Percentiles rank a stretch among this genome's conserved stretches.
Evolutionary conservation across 2,797 vertebrate species (phyloP).

Genomic region (Phataginus tricuspis): DNA sequence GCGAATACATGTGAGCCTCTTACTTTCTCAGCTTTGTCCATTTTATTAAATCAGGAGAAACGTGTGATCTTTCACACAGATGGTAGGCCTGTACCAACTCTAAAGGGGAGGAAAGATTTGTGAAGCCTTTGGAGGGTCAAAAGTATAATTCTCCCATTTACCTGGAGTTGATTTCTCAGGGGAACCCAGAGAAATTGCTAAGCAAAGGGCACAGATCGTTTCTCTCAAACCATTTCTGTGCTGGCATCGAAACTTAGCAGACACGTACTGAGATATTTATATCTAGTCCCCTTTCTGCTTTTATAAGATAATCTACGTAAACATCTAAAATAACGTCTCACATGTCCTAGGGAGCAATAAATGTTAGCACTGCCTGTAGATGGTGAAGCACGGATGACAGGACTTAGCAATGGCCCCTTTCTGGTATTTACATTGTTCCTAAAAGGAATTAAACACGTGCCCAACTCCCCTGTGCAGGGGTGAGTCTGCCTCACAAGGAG

Average conservation of each 20-base stretch:
- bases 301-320: neutral
- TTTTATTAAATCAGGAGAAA: constrained; percentile 22
- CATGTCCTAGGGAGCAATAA: neutral
- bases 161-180: neutral
- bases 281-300: constrained; percentile 50
- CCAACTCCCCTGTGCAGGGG: neutral
- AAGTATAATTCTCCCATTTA: neutral
- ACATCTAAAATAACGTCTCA: neutral
- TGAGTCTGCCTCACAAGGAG: neutral
- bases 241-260: constrained; percentile 71
- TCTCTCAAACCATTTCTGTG: constrained; percentile 73
- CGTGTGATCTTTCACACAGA: neutral
- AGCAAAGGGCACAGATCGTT: constrained; percentile 3
- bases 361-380: neutral
- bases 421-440: neutral
- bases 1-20: neutral
- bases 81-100: neutral
- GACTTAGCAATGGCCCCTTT: neutral
- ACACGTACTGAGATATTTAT: constrained; percentile 72
- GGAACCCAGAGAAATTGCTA: neutral
- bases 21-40: neutral
- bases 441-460: neutral
- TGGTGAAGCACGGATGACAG: neutral
- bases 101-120: neutral
- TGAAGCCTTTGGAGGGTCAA: neutral